A percentile compares a stretch with the other conserved stretches of the same genome.
Conservation (phyloP, 2,797 vertebrate species). For the Xiphorhynchus erythropygius region DNA sequence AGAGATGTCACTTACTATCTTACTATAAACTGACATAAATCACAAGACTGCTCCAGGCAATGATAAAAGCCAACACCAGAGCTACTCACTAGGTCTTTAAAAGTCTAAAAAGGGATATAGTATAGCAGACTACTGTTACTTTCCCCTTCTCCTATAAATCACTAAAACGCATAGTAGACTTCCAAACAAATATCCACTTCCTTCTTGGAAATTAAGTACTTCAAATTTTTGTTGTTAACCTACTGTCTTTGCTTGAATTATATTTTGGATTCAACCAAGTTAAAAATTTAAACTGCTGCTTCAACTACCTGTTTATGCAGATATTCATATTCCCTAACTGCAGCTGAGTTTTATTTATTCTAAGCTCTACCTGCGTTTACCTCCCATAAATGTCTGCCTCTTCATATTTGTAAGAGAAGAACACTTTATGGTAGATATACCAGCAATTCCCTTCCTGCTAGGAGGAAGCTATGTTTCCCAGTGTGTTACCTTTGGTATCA, state of each 20-base stretch:
- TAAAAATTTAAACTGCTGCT: background rate
- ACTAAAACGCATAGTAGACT: background rate
- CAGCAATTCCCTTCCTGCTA: background rate
- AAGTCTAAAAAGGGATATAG: background rate
- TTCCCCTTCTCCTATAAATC: background rate
- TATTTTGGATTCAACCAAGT: background rate
- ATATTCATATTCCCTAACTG: background rate
- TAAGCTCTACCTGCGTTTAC: background rate
- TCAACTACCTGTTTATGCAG: background rate
- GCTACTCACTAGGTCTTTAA: background rate
- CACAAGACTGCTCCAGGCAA: background rate
- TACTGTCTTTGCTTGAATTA: background rate
- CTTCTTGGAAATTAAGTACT: background rate
- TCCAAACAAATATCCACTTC: background rate
- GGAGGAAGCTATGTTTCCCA: background rate
- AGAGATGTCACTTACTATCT: background rate
- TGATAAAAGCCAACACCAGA: background rate
- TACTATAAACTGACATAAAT: background rate
- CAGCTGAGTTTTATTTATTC: background rate
- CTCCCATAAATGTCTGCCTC: background rate
- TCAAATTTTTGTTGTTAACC: background rate
- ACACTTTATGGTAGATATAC: background rate
- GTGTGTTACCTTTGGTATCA: background rate
- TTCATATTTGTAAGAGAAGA: background rate
- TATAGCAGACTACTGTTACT: background rate